These are phyloP conservation scores for Amorpha juglandis DNA, from an alignment of 2,888 invertebrate genomes.

Conservation along the genomic window DNA sequence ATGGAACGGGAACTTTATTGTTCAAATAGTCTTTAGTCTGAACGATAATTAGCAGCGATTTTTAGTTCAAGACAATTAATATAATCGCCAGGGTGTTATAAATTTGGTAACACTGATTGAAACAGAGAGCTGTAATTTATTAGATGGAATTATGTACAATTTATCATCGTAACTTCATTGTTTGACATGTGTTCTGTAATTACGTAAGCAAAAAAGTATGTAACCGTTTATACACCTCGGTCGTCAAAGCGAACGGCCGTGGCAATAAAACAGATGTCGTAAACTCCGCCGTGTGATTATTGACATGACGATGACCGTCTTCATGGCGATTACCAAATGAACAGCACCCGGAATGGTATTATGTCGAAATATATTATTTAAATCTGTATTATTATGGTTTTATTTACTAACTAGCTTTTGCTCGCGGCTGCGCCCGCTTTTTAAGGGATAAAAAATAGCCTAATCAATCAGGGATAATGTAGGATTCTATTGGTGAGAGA, in stretches of 20 bases:
- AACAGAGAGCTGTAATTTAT: constrained; percentile 10
- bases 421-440: no score
- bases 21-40: background rate
- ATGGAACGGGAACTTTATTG: constrained; percentile 23
- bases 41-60: constrained; percentile 1
- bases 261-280: constrained; percentile 58
- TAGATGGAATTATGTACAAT: constrained; percentile 27
- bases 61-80: constrained; percentile 1
- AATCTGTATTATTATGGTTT: no score
- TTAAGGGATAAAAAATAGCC: no score
- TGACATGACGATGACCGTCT: constrained; percentile 43
- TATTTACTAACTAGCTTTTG: no score
- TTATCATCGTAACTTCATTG: constrained; percentile 30
- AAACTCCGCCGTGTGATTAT: constrained; percentile 58
- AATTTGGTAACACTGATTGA: background rate
- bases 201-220: constrained; percentile 9
- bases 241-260: constrained; percentile 46
- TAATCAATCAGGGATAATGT: no score
- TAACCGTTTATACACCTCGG: constrained; percentile 34
- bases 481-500: no score
- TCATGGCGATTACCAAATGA: constrained; percentile 58
- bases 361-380: background rate
- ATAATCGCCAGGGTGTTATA: background rate
- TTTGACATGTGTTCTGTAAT: constrained; percentile 24
- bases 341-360: constrained; percentile 30